Evolutionary conservation across 2,113 vertebrate species (phyloP).

Genomic region (Atractosteus spatula): DNA sequence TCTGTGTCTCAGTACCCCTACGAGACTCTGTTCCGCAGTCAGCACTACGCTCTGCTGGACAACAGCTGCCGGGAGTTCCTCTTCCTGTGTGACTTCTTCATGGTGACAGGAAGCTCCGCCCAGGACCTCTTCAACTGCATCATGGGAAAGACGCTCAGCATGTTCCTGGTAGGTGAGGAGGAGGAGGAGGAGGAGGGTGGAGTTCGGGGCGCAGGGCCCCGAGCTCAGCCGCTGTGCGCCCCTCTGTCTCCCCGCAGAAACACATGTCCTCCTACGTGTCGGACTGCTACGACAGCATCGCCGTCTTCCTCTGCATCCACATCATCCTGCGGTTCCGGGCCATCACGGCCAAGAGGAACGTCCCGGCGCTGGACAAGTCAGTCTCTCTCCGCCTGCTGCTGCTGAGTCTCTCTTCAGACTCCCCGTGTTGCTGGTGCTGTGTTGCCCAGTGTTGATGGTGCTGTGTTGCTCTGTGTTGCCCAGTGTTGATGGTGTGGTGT

Average conservation of each 20-base stretch:
- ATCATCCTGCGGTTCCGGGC: conserved; percentile 83
- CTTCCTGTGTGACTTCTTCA: conserved; percentile 89
- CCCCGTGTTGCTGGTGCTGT: not conserved
- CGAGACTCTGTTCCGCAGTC: conserved; percentile 88
- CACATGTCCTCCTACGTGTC: conserved; percentile 81
- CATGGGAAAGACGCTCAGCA: conserved; percentile 83
- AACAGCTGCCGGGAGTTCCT: conserved; percentile 86
- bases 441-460: not conserved
- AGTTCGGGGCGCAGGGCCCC: not conserved
- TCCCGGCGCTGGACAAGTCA: conserved; percentile 86
- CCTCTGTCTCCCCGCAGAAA: conserved; percentile 59
- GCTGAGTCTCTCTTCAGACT: not conserved
- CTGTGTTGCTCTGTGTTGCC: not conserved
- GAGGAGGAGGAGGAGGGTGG: not conserved
- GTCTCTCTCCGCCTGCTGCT: conserved; percentile 17
- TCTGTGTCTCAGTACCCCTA: conserved; percentile 75
- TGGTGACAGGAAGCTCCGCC: conserved; percentile 73
- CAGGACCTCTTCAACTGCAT: conserved; percentile 85
- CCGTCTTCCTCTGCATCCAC: conserved; percentile 88
- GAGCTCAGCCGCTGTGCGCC: not conserved
- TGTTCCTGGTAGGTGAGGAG: conserved; percentile 74
- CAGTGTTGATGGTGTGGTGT: not conserved
- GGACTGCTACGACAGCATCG: conserved; percentile 89
- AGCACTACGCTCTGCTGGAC: conserved; percentile 87
- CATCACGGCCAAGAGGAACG: conserved; percentile 79